A percentile compares a stretch with the other conserved stretches of the same genome.
Evolutionary conservation across 2,797 vertebrate genomes (phyloP).

Genomic region (Siniperca undulata): DNA sequence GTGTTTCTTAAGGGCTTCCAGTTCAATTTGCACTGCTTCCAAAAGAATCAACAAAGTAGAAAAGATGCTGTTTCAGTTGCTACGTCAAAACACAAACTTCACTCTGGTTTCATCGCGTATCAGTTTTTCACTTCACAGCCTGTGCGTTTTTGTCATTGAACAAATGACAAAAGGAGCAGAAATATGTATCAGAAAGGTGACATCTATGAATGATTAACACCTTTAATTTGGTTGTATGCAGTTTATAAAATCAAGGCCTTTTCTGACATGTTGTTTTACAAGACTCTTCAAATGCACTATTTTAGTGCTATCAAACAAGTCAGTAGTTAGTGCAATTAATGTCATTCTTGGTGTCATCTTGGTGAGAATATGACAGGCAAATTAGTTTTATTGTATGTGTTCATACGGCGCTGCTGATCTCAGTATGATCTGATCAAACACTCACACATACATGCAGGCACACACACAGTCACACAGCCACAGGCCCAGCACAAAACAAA

Average conservation of each 20-base stretch:
- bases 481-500: constrained; percentile 75
- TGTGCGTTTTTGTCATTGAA: constrained; percentile 5
- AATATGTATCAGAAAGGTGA: constrained; percentile 4
- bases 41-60: constrained; percentile 33
- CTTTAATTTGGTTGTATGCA: constrained; percentile 5
- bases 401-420: constrained; percentile 43
- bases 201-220: neutral
- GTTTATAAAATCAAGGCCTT: neutral
- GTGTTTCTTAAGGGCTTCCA: constrained; percentile 55
- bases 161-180: constrained; percentile 4
- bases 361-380: constrained; percentile 58
- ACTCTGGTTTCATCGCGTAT: constrained; percentile 15
- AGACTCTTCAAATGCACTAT: constrained; percentile 18
- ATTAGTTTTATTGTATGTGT: constrained; percentile 57
- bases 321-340: constrained; percentile 57
- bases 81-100: constrained; percentile 43
- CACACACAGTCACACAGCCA: constrained; percentile 28
- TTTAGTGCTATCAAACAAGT: constrained; percentile 51
- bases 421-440: constrained; percentile 57
- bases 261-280: constrained; percentile 30
- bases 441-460: constrained; percentile 22
- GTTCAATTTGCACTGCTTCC: constrained; percentile 42
- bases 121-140: constrained; percentile 21
- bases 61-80: constrained; percentile 42
- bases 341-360: constrained; percentile 51